phyloP scores from a whole-genome alignment of 2,797 vertebrate species.

The Hemibagrus guttatus region DNA sequence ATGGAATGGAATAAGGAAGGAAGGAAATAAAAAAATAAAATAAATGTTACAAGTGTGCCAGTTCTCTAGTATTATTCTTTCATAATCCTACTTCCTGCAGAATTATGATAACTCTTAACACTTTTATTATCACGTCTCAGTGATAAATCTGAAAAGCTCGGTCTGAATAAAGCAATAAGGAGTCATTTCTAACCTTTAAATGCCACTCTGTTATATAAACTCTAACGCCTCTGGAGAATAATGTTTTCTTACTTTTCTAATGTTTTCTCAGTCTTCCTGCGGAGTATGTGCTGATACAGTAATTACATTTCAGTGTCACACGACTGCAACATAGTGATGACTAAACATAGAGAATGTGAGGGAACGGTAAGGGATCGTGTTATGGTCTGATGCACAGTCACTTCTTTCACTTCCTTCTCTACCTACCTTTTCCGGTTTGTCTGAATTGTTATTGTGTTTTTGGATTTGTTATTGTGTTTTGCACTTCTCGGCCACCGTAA shows the following conservation, averaged over 20 bases:
- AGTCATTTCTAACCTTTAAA: not conserved
- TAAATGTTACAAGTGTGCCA: not conserved
- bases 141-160: not conserved
- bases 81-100: not conserved
- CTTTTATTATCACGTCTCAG: not conserved
- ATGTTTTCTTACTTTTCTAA: not conserved
- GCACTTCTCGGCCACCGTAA: too few species aligned
- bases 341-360: too few species aligned
- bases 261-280: not conserved
- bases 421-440: too few species aligned
- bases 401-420: too few species aligned
- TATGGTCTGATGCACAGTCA: too few species aligned
- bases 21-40: not conserved
- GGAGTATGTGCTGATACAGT: not conserved
- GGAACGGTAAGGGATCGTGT: too few species aligned
- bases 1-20: too few species aligned
- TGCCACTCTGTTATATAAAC: not conserved
- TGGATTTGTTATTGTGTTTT: too few species aligned
- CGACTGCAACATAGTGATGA: not conserved
- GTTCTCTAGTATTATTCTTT: not conserved
- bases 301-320: not conserved
- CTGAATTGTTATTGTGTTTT: too few species aligned
- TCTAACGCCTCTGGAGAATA: not conserved
- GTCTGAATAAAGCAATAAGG: not conserved
- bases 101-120: not conserved